phyloP scores from a whole-genome alignment of 1,140 invertebrate species.

The Aradophagus sp. region DNA sequence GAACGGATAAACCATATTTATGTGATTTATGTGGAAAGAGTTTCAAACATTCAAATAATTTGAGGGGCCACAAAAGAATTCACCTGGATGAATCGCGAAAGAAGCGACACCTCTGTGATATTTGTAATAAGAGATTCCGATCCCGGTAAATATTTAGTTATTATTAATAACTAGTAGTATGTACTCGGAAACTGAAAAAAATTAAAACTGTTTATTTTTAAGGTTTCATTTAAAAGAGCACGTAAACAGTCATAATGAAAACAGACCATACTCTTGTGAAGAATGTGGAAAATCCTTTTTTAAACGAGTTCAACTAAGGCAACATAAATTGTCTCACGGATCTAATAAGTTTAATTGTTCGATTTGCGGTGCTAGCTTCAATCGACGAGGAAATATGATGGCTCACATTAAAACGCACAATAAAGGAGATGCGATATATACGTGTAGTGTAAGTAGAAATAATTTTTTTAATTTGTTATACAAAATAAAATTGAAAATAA shows the following conservation, averaged over 20 bases:
- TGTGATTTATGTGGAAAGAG: constrained; percentile 75
- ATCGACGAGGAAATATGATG: constrained; percentile 70
- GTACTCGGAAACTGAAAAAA: too few species aligned
- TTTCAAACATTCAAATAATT: constrained; percentile 74
- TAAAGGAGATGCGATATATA: constrained; percentile 57
- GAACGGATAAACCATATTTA: constrained; percentile 67
- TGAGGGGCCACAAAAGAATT: constrained; percentile 69
- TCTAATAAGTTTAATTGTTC: constrained; percentile 62
- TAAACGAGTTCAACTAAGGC: constrained; percentile 68
- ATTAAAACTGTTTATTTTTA: too few species aligned
- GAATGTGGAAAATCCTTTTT: constrained; percentile 72
- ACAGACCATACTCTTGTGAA: constrained; percentile 71
- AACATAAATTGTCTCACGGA: constrained; percentile 66
- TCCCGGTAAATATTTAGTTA: constrained; percentile 65
- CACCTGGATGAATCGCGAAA: constrained; percentile 65
- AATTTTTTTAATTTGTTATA: constrained; percentile 11
- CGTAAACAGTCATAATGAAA: constrained; percentile 68
- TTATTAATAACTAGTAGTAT: too few species aligned
- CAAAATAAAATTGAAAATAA: constrained; percentile 8
- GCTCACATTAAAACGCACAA: constrained; percentile 66
- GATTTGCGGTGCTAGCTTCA: constrained; percentile 63
- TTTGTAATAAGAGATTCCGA: constrained; percentile 65
- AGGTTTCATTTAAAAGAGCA: constrained; percentile 71
- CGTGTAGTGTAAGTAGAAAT: constrained; percentile 64
- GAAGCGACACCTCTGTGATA: constrained; percentile 63